Percentiles rank a stretch among this genome's conserved stretches.
phyloP scores from a whole-genome alignment of 2,888 invertebrate genomes.

The Apotomis betuletana region DNA sequence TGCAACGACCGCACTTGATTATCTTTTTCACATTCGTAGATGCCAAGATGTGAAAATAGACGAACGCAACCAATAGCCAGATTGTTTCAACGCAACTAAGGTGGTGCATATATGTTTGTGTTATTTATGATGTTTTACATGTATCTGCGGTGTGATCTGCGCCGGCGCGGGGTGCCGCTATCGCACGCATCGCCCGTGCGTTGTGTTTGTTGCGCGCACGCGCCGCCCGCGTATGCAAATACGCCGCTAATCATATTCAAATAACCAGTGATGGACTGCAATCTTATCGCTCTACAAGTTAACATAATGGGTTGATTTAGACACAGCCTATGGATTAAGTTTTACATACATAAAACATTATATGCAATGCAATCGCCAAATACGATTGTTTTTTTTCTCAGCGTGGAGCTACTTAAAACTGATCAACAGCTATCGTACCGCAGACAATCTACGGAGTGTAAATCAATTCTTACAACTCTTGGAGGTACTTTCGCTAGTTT shows the following conservation, averaged over 20 bases:
- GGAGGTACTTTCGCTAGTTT: too few species aligned
- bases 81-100: constrained; percentile 9
- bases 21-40: constrained; percentile 10
- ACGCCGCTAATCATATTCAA: constrained; percentile 28
- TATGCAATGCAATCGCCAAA: background rate
- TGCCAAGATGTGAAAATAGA: constrained; percentile 15
- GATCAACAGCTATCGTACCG: too few species aligned
- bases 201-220: constrained; percentile 6
- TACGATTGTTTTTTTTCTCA: background rate
- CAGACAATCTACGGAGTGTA: too few species aligned
- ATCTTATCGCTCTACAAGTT: constrained; percentile 37
- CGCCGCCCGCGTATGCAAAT: constrained; percentile 37
- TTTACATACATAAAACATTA: background rate
- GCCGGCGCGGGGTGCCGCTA: constrained; percentile 1
- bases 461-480: too few species aligned
- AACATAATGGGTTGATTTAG: constrained; percentile 27
- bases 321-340: background rate
- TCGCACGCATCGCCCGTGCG: constrained; percentile 7
- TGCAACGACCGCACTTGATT: constrained; percentile 24
- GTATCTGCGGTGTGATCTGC: constrained; percentile 9
- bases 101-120: background rate
- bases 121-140: constrained; percentile 5
- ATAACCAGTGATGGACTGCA: constrained; percentile 29
- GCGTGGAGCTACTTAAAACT: too few species aligned
- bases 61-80: background rate